Evolutionary conservation across 2,797 vertebrate species (phyloP).

Genomic region (Atherinosoma microstoma): DNA sequence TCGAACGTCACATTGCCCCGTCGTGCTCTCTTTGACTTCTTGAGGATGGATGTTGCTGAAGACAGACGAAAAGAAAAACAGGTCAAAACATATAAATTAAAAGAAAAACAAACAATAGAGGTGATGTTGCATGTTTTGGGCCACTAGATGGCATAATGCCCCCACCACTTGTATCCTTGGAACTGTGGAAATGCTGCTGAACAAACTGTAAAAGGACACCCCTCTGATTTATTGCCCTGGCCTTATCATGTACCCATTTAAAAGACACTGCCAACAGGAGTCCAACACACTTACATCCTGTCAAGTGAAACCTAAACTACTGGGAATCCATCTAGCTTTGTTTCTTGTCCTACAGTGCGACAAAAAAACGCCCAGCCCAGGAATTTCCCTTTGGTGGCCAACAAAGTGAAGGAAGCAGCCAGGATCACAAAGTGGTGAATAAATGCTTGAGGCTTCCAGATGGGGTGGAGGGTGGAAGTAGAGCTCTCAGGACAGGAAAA

Average conservation of each 20-base stretch:
- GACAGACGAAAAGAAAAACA: constrained; percentile 2
- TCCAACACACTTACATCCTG: constrained; percentile 66
- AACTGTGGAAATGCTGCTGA: constrained; percentile 31
- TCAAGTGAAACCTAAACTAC: constrained; percentile 65
- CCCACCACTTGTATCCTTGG: constrained; percentile 10
- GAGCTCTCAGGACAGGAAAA: constrained; percentile 40
- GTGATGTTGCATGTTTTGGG: background rate
- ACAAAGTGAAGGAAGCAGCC: constrained; percentile 60
- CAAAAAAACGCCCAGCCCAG: constrained; percentile 64
- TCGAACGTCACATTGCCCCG: constrained; percentile 91
- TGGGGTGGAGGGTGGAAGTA: constrained; percentile 41
- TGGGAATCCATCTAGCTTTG: constrained; percentile 44
- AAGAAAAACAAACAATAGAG: background rate
- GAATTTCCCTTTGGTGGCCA: constrained; percentile 73
- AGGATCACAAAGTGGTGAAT: constrained; percentile 66
- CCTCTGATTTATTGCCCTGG: constrained; percentile 61
- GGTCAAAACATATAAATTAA: constrained; percentile 13
- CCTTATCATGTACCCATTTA: constrained; percentile 73
- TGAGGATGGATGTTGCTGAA: constrained; percentile 92
- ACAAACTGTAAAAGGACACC: constrained; percentile 67
- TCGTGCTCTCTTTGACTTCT: constrained; percentile 87
- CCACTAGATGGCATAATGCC: constrained; percentile 68
- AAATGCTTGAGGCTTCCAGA: constrained; percentile 69
- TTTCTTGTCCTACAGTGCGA: constrained; percentile 43
- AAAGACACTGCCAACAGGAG: constrained; percentile 63